Evolutionary conservation across 2,113 vertebrate species (phyloP), one percentile per base, ranked within the genome.

Genomic region (Paralichthys olivaceus): DNA sequence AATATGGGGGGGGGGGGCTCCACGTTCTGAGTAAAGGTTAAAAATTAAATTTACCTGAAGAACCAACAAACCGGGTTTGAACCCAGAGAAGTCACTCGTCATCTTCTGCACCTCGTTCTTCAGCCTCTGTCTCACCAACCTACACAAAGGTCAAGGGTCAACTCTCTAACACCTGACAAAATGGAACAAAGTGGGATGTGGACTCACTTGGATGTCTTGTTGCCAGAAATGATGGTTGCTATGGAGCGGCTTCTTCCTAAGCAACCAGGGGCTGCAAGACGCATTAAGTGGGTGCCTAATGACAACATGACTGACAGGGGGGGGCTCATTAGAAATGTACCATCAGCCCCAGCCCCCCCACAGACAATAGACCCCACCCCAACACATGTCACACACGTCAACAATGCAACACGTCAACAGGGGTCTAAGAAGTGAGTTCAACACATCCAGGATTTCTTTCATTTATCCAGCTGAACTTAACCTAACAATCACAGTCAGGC

Each of bases 21-120:
- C 32, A 34, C 32, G 7, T 32, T 32, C 7, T 32, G 32, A 8
- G 7, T 32, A 7, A 7, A 32, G 32, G 7, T 28, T 34, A 34
- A 5, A 17, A 45, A n/a, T 51, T 51, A 6, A n/a, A 29, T 75
- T 74, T 90, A 98, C 97, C 96, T 99, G 97, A 37, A 99, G 79
- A 80, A 99, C 96, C 29, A 97, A 95, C 20, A 99, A 94, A 63
- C 96, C 94, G 5, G 97, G 97, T 71, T 87, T 93, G 90, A 98
- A 98, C 23, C 95, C 95, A 0, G 96, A 95, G 54, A 89, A 91
- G 68, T 86, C 93, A 20, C 59, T 85, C 83, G 83, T 94, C 95
- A 99, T 96, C 84, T 95, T 87, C 69, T 72, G 47, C 72, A 99
- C 95, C 76, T 97, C 94, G 25, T 81, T 80, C 89, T 95, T 96